phyloP scores from a whole-genome alignment of 2,797 vertebrate genomes.

The Typhlichthys subterraneus region DNA sequence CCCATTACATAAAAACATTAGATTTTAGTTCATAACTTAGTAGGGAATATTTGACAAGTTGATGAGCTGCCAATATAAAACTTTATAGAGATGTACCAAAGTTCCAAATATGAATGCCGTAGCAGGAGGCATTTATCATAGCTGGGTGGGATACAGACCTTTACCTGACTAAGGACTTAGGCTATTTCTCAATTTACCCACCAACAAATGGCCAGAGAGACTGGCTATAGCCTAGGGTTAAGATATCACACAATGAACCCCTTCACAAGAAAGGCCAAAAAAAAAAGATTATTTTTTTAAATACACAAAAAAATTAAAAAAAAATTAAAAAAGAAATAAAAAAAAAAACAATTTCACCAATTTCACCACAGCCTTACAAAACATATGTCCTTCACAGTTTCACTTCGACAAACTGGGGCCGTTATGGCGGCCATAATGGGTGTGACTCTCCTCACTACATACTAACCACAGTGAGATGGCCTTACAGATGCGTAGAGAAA shows the following conservation, averaged over 20 bases:
- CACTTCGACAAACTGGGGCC: constrained; percentile 17
- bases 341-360: too few relatives aligned
- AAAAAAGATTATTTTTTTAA: neutral
- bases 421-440: constrained; percentile 17
- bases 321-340: too few relatives aligned
- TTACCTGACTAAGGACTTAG: neutral
- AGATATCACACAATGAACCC: neutral
- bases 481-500: too few relatives aligned
- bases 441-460: constrained; percentile 21
- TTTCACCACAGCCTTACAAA: constrained; percentile 23
- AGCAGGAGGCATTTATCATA: constrained; percentile 12
- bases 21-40: constrained; percentile 36
- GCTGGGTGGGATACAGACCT: constrained; percentile 7
- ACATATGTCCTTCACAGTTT: constrained; percentile 26
- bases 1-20: constrained; percentile 44
- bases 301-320: neutral
- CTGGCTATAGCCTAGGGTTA: constrained; percentile 6
- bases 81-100: constrained; percentile 10
- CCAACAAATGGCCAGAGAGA: neutral
- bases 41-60: constrained; percentile 31
- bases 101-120: constrained; percentile 11
- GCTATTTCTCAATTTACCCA: neutral
- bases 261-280: constrained; percentile 15
- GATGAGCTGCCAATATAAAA: constrained; percentile 7
- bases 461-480: neutral